Evolutionary conservation across 1,140 invertebrate genomes (phyloP), one percentile per base, ranked within the genome.

Genomic region (Myzus persicae): DNA sequence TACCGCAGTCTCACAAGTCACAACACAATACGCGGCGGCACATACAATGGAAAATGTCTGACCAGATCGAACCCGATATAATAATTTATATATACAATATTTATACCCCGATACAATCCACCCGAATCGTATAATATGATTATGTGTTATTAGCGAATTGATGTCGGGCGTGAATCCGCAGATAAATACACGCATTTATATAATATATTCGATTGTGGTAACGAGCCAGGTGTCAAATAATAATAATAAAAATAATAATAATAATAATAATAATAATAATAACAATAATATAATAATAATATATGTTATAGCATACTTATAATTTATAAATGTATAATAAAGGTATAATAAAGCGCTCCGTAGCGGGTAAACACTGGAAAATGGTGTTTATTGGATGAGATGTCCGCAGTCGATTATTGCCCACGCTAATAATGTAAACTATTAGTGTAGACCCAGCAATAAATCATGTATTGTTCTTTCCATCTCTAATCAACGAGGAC

Each of bases 131-230:
- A 84, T 67, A 31, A 84, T 76, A n/a, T 67, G 26, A 54, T 54
- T 67, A 18, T 76, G 59, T 76, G 59, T 85, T 85, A 85, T 87
- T 87, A 31, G 84, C 84, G 40, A 87, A 87, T 87, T n/a, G 42
- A 87, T 42, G 84, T 87, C 38, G 36, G 20, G 20, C 81, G 36
- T 5, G 59, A 76, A 76, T 76, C 59, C 14, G 14, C n/a, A 76
- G 59, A 76, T n/a, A 44, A 26, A 42, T 44, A 40, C 36, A n/a
- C 11, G 44, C 44, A 6, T 44, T 44, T 88, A 44, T 88, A 38
- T 40, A 84, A n/a, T 42, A 42, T 38, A 42, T 91, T 81, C 46
- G 90, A 82, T 82, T 46, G 90, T 76, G 90, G 90, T 67, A 91
- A 91, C 54, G 67, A 59, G n/a, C 90, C 24, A 24, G 26, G 7